These are phyloP conservation scores for Holacanthella duospinosa DNA, from an alignment of 2,888 invertebrate genomes.

Conservation along the genomic window DNA sequence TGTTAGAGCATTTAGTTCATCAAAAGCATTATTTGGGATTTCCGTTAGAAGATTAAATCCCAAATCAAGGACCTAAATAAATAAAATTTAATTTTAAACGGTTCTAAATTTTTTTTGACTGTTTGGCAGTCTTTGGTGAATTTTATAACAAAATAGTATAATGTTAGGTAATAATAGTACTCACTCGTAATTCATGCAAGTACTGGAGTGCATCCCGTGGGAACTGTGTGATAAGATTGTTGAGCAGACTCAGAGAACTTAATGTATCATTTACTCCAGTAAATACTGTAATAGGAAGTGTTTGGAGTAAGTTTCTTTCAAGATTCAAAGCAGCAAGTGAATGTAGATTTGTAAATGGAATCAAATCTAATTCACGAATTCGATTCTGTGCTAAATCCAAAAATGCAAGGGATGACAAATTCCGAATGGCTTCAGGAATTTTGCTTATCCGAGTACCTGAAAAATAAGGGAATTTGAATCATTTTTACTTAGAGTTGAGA, in stretches of 20 bases:
- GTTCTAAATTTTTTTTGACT: no score
- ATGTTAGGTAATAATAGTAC: slow-evolving; percentile 18
- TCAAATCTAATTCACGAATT: slow-evolving; percentile 55
- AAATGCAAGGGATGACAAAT: slow-evolving; percentile 68
- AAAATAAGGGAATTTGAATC: not conserved
- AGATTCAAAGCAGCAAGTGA: slow-evolving; percentile 76
- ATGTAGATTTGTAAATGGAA: slow-evolving; percentile 50
- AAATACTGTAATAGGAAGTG: slow-evolving; percentile 64
- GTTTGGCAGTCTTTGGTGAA: no score
- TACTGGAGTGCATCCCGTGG: slow-evolving; percentile 68
- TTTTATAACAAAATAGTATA: not conserved
- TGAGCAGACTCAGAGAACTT: slow-evolving; percentile 76
- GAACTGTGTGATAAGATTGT: slow-evolving; percentile 77
- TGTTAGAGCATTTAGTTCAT: slow-evolving; percentile 71
- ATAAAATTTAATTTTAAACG: no score
- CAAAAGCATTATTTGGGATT: slow-evolving; percentile 66
- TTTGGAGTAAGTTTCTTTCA: slow-evolving; percentile 75
- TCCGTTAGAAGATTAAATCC: slow-evolving; percentile 81
- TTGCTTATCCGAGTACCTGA: slow-evolving; percentile 57
- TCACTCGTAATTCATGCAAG: slow-evolving; percentile 62
- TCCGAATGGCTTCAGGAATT: slow-evolving; percentile 67
- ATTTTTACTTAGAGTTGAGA: slow-evolving; percentile 61
- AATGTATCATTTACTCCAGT: slow-evolving; percentile 66
- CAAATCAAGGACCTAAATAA: slow-evolving; percentile 65
- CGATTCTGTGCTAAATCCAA: slow-evolving; percentile 81